Evolutionary conservation across 2,888 invertebrate species (phyloP), one percentile per base, ranked within the genome.

Genomic region (Drosophila eohydei): DNA sequence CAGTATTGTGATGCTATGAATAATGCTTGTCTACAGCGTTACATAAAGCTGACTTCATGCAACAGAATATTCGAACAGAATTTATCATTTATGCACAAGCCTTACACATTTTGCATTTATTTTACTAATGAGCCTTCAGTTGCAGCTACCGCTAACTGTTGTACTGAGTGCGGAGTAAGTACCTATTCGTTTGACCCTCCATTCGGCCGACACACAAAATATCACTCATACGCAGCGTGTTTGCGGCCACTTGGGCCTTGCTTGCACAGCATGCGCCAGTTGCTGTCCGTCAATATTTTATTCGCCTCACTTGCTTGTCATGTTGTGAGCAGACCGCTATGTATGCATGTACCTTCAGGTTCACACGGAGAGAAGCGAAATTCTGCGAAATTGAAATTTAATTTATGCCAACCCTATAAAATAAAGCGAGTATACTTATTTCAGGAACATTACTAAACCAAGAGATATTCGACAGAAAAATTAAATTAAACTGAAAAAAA

Each of bases 201-300:
- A 26, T 9, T 41, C 32, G 8, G 11, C 9, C 12, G 21, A 4
- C 52, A 38, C 38, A 21, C 32, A 38, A 65, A 61, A 68, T 59
- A 71, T 78, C 60, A 52, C 58, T 59, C 68, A 80, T 73, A 68
- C 72, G 71, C 66, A 59, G 12, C 38, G 54, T 79, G 43, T 50
- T 52, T 32, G 64, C 26, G 51, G 52, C 63, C 41, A 32, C 9
- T 48, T 40, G 44, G 46, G 11, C 48, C 43, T 50, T 73, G 78
- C 73, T 75, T 75, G 68, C 75, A 74, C 55, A 71, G 64, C 14
- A 3, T 2, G 50, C 51, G 30, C 12, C 52, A 46, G 41, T 62
- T 63, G 52, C 66, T 55, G 66, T 63, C 61, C 67, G 61, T 81
- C 80, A 87, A 87, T 84, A 81, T 79, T 80, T 72, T 67, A 75